A percentile compares a stretch with the other conserved stretches of the same genome.
phyloP scores from a whole-genome alignment of 2,888 invertebrate genomes.

The Microchrysa polita region DNA sequence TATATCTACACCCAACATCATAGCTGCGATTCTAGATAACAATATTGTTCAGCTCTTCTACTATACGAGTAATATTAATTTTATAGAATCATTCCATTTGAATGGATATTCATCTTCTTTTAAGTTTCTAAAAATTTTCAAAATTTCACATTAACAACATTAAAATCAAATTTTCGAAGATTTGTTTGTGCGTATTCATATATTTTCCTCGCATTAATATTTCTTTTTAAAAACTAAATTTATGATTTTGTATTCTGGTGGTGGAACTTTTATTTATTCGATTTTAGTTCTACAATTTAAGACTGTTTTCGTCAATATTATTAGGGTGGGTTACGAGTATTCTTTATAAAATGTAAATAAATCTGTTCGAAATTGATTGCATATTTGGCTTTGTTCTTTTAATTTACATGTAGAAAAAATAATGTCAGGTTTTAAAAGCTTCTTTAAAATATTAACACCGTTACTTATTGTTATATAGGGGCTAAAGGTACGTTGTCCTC shows the following conservation, averaged over 20 bases:
- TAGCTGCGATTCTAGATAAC: neutral
- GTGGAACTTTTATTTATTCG: neutral
- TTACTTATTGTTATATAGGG: too few relatives aligned
- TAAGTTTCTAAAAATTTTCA: conserved; percentile 12
- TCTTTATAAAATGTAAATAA: neutral
- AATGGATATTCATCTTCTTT: neutral
- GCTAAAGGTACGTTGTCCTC: too few relatives aligned
- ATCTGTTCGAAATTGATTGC: too few relatives aligned
- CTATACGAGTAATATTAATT: neutral
- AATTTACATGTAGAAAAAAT: too few relatives aligned
- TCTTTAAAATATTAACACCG: too few relatives aligned
- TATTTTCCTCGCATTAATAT: neutral
- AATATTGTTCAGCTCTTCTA: neutral
- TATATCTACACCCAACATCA: neutral
- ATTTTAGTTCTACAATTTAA: neutral
- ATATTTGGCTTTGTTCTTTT: too few relatives aligned
- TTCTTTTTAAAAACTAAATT: neutral
- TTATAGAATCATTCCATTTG: neutral
- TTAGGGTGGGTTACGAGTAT: conserved; percentile 1
- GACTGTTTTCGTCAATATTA: neutral
- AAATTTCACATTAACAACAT: conserved; percentile 21
- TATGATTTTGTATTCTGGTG: neutral
- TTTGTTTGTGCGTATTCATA: conserved; percentile 38
- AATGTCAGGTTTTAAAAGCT: too few relatives aligned
- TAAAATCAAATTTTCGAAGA: conserved; percentile 22